Evolutionary conservation across 2,113 vertebrate genomes (phyloP).

Genomic region (Gallinago undulata): DNA sequence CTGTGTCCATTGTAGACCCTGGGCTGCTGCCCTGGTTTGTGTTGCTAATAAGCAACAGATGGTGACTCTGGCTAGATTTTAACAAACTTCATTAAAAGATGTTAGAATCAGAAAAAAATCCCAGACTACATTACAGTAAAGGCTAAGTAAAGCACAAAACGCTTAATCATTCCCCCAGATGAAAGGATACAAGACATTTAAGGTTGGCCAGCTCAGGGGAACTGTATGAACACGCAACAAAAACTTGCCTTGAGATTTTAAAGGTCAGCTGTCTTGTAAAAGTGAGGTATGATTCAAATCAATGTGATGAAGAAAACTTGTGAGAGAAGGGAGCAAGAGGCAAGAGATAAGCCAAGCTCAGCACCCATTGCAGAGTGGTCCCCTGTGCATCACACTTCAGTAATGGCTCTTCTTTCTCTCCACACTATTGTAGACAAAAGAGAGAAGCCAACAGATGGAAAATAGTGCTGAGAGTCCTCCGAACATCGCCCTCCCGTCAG

Average conservation of each 20-base stretch:
- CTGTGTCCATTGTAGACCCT: not conserved
- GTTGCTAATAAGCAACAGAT: not conserved
- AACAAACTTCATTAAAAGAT: not conserved
- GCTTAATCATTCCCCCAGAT: not conserved
- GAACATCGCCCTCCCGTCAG: not conserved
- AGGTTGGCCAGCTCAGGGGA: not conserved
- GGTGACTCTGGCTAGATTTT: not conserved
- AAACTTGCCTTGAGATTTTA: conserved; percentile 8
- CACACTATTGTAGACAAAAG: not conserved
- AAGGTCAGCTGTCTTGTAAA: not conserved
- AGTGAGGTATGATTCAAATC: not conserved
- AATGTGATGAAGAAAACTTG: not conserved
- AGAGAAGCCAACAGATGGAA: not conserved
- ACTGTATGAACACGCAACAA: not conserved
- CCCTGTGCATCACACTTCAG: not conserved
- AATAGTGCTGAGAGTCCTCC: not conserved
- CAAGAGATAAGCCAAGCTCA: not conserved
- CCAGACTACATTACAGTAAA: not conserved
- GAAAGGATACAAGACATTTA: not conserved
- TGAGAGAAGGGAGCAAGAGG: not conserved
- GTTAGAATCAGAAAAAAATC: not conserved
- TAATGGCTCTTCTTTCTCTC: not conserved
- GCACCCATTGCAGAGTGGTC: rapidly evolving
- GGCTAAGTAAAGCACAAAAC: not conserved
- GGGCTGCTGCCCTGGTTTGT: not conserved